Percentiles rank a stretch among this genome's conserved stretches.
These are phyloP conservation scores for Gandaritis pyraliata DNA, from an alignment of 2,888 invertebrate genomes.

Conservation along the genomic window DNA sequence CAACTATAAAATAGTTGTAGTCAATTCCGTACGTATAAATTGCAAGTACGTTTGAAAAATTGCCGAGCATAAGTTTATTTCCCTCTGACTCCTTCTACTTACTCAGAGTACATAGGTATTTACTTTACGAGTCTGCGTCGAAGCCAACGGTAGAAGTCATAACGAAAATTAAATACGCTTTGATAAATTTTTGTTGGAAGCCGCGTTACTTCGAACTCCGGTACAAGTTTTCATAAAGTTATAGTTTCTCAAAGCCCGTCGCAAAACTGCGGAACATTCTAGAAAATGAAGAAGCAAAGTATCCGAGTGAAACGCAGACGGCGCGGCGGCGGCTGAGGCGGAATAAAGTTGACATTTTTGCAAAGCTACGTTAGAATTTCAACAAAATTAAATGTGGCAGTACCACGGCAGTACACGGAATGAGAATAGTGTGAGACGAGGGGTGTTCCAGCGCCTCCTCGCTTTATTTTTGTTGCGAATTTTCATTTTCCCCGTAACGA, in stretches of 20 bases:
- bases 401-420: constrained; percentile 82
- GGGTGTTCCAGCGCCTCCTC: constrained; percentile 38
- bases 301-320: constrained; percentile 77
- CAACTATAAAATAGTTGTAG: too few species aligned
- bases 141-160: constrained; percentile 68
- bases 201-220: constrained; percentile 75
- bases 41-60: not conserved
- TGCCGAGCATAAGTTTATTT: constrained; percentile 4
- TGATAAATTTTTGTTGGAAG: constrained; percentile 80
- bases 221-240: constrained; percentile 82
- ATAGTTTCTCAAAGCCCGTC: constrained; percentile 83
- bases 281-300: constrained; percentile 81
- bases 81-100: not conserved
- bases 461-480: constrained; percentile 65
- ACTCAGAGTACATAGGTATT: constrained; percentile 16
- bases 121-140: constrained; percentile 19
- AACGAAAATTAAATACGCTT: constrained; percentile 83
- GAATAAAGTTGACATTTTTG: constrained; percentile 85
- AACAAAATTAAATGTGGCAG: constrained; percentile 84
- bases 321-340: constrained; percentile 76
- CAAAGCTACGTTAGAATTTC: constrained; percentile 84
- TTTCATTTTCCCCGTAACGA: constrained; percentile 44
- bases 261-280: constrained; percentile 78
- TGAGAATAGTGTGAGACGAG: constrained; percentile 76
- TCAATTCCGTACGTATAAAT: not conserved